Conservation (phyloP, 1,140 invertebrate genomes). For the Drosophila navojoa region DNA sequence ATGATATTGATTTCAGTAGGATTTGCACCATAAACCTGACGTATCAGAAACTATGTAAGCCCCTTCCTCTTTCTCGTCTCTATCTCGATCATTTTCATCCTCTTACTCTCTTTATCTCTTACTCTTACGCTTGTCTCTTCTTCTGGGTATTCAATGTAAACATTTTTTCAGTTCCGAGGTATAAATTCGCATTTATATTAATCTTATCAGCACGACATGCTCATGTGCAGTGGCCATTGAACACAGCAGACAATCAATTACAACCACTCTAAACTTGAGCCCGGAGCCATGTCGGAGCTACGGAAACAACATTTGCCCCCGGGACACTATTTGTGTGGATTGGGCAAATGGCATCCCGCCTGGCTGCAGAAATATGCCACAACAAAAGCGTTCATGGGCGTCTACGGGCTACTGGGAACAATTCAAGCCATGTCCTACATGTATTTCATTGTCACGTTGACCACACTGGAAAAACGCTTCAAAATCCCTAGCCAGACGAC, state of each 20-base stretch:
- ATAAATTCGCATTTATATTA: conserved; percentile 21
- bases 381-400: conserved; percentile 86
- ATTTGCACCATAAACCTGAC: too few species aligned
- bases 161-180: not conserved
- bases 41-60: too few species aligned
- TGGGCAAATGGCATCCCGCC: conserved; percentile 86
- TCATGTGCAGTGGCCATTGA: conserved; percentile 23
- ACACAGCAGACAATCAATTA: conserved; percentile 28
- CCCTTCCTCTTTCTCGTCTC: not conserved
- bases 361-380: conserved; percentile 88
- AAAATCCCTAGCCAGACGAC: conserved; percentile 89
- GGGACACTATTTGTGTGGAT: conserved; percentile 85
- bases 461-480: conserved; percentile 89
- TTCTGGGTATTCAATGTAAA: not conserved
- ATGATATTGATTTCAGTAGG: too few species aligned
- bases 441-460: conserved; percentile 88
- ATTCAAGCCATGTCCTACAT: conserved; percentile 89
- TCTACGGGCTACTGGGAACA: conserved; percentile 88
- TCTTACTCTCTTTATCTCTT: too few species aligned
- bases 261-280: not conserved
- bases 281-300: conserved; percentile 55
- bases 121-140: too few species aligned
- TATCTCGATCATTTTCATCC: not conserved
- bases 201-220: conserved; percentile 50
- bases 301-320: conserved; percentile 46